Evolutionary conservation across 30 jellyfish, hydroid and myxozoan genomes (phyloP), one percentile per base, ranked within the genome.

Genomic region (Nemopilema nomurai): DNA sequence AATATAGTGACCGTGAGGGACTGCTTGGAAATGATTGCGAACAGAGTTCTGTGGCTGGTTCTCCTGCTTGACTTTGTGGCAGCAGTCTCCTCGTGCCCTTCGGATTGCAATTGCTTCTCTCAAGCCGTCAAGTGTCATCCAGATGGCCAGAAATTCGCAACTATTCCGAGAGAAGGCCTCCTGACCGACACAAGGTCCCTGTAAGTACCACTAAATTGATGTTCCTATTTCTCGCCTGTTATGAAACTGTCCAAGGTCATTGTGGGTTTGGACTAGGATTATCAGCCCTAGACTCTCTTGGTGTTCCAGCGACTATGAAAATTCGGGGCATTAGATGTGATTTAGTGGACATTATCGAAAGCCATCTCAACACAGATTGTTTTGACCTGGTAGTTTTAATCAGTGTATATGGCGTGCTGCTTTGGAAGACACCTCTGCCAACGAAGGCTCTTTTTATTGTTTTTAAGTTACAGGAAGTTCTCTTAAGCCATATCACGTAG

Each of bases 91-190:
- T 71, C 85, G 83, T 83, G 91, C 73, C 91, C 91, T 33, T 70
- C 21, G 28, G 20, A 69, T 29, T 85, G 93, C 51, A 30, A 26
- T 19, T 85, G 93, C 49, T 75, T 62, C 26, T 71, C 68, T 32
- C 64, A 75, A 7, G 62, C 67, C n/a, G 87, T 85, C 21, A 85
- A 76, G 29, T 85, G 93, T 69, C 72, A 31, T 52, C 76, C 49
- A 41, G 81, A 9, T 24, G 88, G 76, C 24, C 81, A 23, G 69
- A 67, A 50, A 68, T 49, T 80, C 9, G 29, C 82, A 13, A 24
- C 62, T 8, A 74, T 80, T 13, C 93, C 93, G 23, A 65, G 79
- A n/a, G 29, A 16, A 29, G 93, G 93, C 27, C 18, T 85, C 26
- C 72, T 77, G 30, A 63, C 69, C 19, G 53, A 50, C 71, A 75